Conservation (phyloP, 1,140 invertebrate genomes). For the Sitobion miscanthi region DNA sequence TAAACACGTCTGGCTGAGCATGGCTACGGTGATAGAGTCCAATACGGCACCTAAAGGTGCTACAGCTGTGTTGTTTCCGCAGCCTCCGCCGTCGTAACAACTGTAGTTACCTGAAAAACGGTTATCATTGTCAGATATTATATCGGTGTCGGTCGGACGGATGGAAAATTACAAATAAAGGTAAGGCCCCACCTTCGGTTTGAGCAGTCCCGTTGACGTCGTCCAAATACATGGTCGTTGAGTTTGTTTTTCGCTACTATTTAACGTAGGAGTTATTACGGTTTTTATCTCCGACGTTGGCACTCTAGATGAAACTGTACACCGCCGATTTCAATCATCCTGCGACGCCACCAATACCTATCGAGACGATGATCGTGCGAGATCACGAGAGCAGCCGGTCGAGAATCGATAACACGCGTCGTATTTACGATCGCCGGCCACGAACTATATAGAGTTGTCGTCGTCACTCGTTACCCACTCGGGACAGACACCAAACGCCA, state of each 20-base stretch:
- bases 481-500: too few species aligned
- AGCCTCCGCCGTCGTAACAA: conserved; percentile 53
- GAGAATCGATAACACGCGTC: neutral
- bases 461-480: neutral
- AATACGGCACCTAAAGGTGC: neutral
- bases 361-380: neutral
- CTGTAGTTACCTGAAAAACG: conserved; percentile 46
- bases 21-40: neutral
- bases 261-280: neutral
- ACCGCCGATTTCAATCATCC: neutral
- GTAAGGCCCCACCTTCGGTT: neutral
- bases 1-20: conserved; percentile 29
- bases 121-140: too few species aligned
- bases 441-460: too few species aligned
- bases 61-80: neutral
- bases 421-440: neutral
- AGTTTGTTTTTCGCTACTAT: neutral
- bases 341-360: too few species aligned
- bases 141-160: too few species aligned
- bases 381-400: neutral
- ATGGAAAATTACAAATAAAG: neutral
- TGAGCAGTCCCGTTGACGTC: conserved; percentile 13
- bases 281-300: neutral
- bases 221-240: neutral
- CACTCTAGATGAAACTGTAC: too few species aligned